Evolutionary conservation across 2,113 vertebrate genomes (phyloP).

Genomic region (Coracopsis vasa): DNA sequence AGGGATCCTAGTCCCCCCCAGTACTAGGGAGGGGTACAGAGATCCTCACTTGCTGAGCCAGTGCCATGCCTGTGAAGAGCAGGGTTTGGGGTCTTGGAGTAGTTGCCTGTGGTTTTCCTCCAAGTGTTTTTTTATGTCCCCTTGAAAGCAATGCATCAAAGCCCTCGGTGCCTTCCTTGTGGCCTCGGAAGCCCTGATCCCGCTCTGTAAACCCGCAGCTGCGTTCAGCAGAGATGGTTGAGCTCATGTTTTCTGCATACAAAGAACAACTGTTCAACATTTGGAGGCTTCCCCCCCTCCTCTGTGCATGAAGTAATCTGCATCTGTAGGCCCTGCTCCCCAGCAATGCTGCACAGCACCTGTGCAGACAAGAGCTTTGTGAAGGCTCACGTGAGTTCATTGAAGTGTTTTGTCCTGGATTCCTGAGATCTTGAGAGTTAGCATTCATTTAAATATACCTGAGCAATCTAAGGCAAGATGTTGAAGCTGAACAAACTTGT

Average conservation of each 20-base stretch:
- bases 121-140: not conserved
- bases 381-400: not conserved
- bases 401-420: not conserved
- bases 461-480: not conserved
- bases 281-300: not conserved
- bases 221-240: not conserved
- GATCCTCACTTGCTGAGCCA: not conserved
- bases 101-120: not conserved
- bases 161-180: rapidly evolving
- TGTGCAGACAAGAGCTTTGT: not conserved
- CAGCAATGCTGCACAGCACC: not conserved
- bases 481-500: not conserved
- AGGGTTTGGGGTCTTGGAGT: not conserved
- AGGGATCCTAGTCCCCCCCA: not conserved
- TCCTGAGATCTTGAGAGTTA: not conserved
- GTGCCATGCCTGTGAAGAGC: too few relatives aligned
- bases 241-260: not conserved
- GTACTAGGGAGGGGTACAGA: not conserved
- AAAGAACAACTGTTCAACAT: not conserved
- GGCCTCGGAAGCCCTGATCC: not conserved
- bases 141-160: not conserved
- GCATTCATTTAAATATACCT: not conserved
- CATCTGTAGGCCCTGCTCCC: not conserved
- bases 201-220: not conserved
- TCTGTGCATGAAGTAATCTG: not conserved